A percentile compares a stretch with the other conserved stretches of the same genome.
These are phyloP conservation scores for Dendrolimus punctatus DNA, from an alignment of 1,140 invertebrate genomes.

Conservation along the genomic window DNA sequence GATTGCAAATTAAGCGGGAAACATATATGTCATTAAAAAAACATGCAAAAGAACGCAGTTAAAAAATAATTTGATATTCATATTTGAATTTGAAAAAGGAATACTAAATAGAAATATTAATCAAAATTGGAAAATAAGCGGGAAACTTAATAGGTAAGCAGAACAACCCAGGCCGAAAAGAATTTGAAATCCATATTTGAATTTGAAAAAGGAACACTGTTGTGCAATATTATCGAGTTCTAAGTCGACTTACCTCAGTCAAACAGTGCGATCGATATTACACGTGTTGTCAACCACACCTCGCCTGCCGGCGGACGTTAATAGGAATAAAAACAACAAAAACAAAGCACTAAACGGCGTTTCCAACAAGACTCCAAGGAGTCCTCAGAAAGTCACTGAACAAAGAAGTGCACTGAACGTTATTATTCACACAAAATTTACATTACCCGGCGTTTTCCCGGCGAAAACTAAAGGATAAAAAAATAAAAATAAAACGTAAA, in stretches of 20 bases:
- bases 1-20: too few species aligned
- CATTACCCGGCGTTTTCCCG: constrained; percentile 53
- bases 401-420: constrained; percentile 31
- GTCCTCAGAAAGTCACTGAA: constrained; percentile 25
- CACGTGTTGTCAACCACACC: constrained; percentile 36
- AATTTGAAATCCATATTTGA: too few species aligned
- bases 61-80: too few species aligned
- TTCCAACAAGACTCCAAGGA: constrained; percentile 14
- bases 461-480: constrained; percentile 39
- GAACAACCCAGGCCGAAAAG: too few species aligned
- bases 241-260: constrained; percentile 7
- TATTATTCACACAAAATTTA: constrained; percentile 28
- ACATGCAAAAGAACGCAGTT: too few species aligned
- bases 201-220: too few species aligned
- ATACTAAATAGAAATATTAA: too few species aligned
- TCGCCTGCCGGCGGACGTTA: constrained; percentile 14
- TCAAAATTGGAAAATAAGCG: too few species aligned
- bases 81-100: too few species aligned
- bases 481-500: constrained; percentile 27
- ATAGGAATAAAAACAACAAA: constrained; percentile 34
- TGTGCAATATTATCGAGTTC: too few species aligned
- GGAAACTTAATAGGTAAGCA: too few species aligned
- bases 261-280: constrained; percentile 30
- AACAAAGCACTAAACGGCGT: constrained; percentile 30
- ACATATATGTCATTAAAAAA: too few species aligned